phyloP scores from a whole-genome alignment of 2,113 vertebrate genomes.

The Python bivittatus region DNA sequence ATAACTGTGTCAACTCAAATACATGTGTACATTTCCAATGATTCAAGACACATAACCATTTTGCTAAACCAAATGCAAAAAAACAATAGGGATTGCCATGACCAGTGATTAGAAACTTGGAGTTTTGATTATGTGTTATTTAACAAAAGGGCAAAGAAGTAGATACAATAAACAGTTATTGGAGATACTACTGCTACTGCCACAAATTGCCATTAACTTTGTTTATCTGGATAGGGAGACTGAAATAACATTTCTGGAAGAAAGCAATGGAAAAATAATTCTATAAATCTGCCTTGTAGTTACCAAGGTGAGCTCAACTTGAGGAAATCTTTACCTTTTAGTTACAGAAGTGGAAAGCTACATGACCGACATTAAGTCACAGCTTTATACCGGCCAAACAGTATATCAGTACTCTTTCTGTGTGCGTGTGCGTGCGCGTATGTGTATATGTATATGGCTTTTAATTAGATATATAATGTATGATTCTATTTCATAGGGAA shows the following conservation, averaged over 20 bases:
- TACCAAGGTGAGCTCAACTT: neutral
- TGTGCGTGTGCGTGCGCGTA: neutral
- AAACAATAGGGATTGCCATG: neutral
- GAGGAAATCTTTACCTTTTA: neutral
- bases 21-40: neutral
- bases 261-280: neutral
- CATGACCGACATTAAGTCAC: neutral
- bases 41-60: neutral
- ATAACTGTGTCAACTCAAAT: neutral
- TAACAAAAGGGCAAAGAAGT: neutral
- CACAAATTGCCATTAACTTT: neutral
- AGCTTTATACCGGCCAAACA: neutral
- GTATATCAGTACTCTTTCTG: neutral
- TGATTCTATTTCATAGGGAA: neutral
- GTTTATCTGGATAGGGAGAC: neutral
- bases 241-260: neutral
- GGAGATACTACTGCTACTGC: neutral
- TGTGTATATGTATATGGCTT: neutral
- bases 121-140: neutral
- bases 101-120: neutral
- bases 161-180: neutral
- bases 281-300: neutral
- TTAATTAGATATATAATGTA: neutral
- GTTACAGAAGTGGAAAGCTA: neutral
- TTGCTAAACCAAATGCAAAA: neutral